Evolutionary conservation across 2,888 invertebrate genomes (phyloP), one percentile per base, ranked within the genome.

Genomic region (Nebria brevicollis): DNA sequence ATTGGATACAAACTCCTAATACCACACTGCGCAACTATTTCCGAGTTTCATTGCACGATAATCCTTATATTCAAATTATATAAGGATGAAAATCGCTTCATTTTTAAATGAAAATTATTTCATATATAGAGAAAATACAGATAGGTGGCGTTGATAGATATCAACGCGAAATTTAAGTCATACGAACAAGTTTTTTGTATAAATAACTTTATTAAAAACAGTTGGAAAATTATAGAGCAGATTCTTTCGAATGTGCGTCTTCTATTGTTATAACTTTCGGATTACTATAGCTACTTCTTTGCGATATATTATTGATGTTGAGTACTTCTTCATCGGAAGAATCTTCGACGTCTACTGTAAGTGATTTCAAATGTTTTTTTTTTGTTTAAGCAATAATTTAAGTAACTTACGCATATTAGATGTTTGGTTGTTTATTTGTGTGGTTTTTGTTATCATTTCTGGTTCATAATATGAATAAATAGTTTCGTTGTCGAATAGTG

Each of bases 401-500:
- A 34, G 34, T 68, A 73, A 77, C 68, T 72, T 75, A 78, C 78
- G 41, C 64, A 75, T 74, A 25, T 75, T 82, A 72, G 43, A 54
- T 54, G 72, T 10, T 64, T 54, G 54, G 8, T 13, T 54, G 54
- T 54, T 54, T 13, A 54, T 54, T 54, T 54, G 54, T 13, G 54
- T 43, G 10, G 66, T 20, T 76, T 20, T 65, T 54, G 15, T 77
- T 54, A 54, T 77, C 73, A 13, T 68, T 34, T 70, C 75, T 66
- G 66, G 26, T 82, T 83, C 25, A 82, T 82, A 68, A 83, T 83
- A 78, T 26, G 82, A 43, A 77, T 77, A 11, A 73, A 81, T 42
- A 25, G 79, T 81, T 42, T 83, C 83, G 34, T 82, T 82, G n/a
- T 84, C 84, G 75, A 84, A 84, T 25, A 85, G 77, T 42, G 83